Conservation (phyloP, 2,113 vertebrate species). For the Probosciger aterrimus region DNA sequence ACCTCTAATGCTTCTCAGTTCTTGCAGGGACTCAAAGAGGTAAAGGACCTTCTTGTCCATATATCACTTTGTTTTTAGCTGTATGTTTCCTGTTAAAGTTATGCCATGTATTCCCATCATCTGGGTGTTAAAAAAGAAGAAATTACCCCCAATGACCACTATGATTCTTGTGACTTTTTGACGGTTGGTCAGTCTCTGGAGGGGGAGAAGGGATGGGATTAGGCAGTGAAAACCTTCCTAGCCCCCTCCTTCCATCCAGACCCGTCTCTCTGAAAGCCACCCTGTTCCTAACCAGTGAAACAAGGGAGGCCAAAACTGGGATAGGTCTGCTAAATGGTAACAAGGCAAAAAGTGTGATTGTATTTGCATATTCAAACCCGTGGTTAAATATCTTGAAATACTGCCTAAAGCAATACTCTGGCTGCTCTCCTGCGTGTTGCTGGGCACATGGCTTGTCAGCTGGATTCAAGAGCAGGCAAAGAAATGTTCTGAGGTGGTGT, state of each 20-base stretch:
- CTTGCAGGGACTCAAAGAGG: not conserved
- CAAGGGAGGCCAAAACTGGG: accelerated
- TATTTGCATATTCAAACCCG: not conserved
- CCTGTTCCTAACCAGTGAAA: not conserved
- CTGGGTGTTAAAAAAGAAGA: not conserved
- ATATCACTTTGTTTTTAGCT: not conserved
- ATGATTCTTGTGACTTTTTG: not conserved
- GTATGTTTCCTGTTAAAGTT: not conserved
- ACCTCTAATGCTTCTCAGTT: not conserved
- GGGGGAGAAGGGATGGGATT: not conserved
- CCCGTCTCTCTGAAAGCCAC: not conserved
- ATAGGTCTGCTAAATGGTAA: not conserved
- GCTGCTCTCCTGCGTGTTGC: not conserved
- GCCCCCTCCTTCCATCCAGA: not conserved
- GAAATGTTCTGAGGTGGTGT: not conserved
- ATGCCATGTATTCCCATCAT: not conserved
- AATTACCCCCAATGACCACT: not conserved
- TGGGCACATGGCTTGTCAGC: not conserved
- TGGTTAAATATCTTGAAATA: not conserved
- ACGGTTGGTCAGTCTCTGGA: not conserved
- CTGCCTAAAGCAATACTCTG: not conserved
- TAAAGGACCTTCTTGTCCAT: not conserved
- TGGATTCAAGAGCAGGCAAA: not conserved
- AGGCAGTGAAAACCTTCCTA: not conserved
- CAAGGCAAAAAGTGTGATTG: not conserved